phyloP scores from a whole-genome alignment of 1,140 invertebrate species.

The Bombus fervidus region DNA sequence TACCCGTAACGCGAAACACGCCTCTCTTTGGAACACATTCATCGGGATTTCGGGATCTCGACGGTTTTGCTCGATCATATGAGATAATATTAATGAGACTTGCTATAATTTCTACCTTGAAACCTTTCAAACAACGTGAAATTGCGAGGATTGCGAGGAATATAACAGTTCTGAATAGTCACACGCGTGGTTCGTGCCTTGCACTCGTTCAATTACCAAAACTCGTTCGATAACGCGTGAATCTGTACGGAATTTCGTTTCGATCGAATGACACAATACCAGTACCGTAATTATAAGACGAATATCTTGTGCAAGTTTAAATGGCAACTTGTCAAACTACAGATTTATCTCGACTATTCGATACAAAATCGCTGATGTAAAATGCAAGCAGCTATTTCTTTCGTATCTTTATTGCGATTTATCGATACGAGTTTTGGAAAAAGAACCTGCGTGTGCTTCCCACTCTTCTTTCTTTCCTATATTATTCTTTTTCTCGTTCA shows the following conservation, averaged over 20 bases:
- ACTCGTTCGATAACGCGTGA: background rate
- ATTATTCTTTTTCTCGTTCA: background rate
- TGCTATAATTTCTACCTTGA: background rate
- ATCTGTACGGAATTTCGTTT: background rate
- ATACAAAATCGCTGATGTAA: background rate
- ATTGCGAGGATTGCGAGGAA: slow-evolving; percentile 4
- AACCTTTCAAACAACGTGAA: background rate
- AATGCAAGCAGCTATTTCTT: background rate
- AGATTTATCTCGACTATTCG: background rate
- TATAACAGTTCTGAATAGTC: slow-evolving; percentile 2
- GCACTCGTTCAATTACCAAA: background rate
- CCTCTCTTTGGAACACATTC: background rate
- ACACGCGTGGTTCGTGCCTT: background rate
- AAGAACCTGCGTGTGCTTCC: background rate
- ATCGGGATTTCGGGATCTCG: background rate
- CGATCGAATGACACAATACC: background rate
- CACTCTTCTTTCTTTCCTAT: background rate
- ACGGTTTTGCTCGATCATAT: background rate
- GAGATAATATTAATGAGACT: background rate
- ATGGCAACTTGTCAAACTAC: background rate
- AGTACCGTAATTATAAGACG: background rate
- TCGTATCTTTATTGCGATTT: background rate
- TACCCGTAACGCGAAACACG: background rate
- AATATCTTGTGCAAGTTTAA: no score
- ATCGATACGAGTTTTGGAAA: slow-evolving; percentile 35